A percentile compares a stretch with the other conserved stretches of the same genome.
Conservation (phyloP, 2,113 vertebrate species). For the Campylomormyrus tamandua region DNA sequence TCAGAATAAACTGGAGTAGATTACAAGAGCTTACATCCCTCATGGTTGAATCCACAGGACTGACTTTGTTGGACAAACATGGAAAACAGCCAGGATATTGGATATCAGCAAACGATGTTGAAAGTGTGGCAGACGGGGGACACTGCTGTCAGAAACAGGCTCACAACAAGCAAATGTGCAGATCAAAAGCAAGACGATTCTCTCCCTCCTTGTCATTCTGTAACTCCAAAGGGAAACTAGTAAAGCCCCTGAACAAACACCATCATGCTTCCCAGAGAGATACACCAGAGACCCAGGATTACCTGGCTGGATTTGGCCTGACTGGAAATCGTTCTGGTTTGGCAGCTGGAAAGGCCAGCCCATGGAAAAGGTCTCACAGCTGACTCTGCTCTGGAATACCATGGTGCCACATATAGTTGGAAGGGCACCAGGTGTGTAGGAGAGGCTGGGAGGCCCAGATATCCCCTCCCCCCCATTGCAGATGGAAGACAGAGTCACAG, state of each 20-base stretch:
- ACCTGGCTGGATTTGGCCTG: slow-evolving; percentile 23
- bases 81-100: slow-evolving; percentile 39
- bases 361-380: slow-evolving; percentile 28
- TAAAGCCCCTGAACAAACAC: slow-evolving; percentile 29
- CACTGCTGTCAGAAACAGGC: background rate
- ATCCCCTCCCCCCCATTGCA: slow-evolving; percentile 24
- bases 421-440: background rate
- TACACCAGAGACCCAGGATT: slow-evolving; percentile 27
- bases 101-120: slow-evolving; percentile 43
- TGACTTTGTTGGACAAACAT: slow-evolving; percentile 19
- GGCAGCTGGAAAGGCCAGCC: slow-evolving; percentile 40
- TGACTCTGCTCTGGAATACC: slow-evolving; percentile 9
- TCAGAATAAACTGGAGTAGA: slow-evolving; percentile 50
- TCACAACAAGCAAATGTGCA: slow-evolving; percentile 13
- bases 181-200: slow-evolving; percentile 8
- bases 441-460: background rate
- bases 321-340: slow-evolving; percentile 42
- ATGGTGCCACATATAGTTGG: background rate
- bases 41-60: slow-evolving; percentile 26
- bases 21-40: slow-evolving; percentile 29
- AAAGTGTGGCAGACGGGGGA: background rate
- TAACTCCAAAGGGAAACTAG: slow-evolving; percentile 11
- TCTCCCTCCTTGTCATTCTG: background rate
- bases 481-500: slow-evolving; percentile 16
- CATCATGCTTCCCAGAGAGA: background rate